Percentiles rank a stretch among this genome's conserved stretches.
phyloP scores from a whole-genome alignment of 2,113 vertebrate species.

The Engraulis encrasicolus region DNA sequence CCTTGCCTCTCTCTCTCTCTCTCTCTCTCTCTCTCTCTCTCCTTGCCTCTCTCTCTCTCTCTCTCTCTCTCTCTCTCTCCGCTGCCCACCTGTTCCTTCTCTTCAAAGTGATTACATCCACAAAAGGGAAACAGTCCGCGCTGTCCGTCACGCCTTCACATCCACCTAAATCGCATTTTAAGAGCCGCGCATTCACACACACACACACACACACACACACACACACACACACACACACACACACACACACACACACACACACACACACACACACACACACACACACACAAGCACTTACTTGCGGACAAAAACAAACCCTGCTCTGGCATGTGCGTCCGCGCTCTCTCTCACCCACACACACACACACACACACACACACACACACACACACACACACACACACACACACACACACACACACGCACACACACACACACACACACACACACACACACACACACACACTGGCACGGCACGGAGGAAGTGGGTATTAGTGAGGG shows the following conservation, averaged over 20 bases:
- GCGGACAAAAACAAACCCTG: conserved; percentile 23
- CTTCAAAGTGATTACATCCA: conserved; percentile 42
- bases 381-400: no score
- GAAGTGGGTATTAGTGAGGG: conserved; percentile 18
- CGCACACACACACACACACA: no score
- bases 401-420: no score
- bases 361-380: no score
- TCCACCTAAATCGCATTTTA: conserved; percentile 12
- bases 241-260: no score
- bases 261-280: no score
- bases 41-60: not conserved
- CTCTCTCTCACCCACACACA: no score
- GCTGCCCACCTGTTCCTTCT: conserved; percentile 51
- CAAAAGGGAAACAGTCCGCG: conserved; percentile 41
- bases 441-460: no score
- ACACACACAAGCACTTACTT: no score
- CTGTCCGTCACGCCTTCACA: conserved; percentile 40
- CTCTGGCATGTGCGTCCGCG: no score
- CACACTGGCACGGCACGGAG: conserved; percentile 30
- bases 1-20: not conserved
- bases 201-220: not conserved
- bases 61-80: conserved; percentile 1
- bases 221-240: no score
- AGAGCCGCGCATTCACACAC: not conserved
- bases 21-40: conserved; percentile 9